Evolutionary conservation across 2,113 vertebrate species (phyloP).

Genomic region (Smithornis capensis): DNA sequence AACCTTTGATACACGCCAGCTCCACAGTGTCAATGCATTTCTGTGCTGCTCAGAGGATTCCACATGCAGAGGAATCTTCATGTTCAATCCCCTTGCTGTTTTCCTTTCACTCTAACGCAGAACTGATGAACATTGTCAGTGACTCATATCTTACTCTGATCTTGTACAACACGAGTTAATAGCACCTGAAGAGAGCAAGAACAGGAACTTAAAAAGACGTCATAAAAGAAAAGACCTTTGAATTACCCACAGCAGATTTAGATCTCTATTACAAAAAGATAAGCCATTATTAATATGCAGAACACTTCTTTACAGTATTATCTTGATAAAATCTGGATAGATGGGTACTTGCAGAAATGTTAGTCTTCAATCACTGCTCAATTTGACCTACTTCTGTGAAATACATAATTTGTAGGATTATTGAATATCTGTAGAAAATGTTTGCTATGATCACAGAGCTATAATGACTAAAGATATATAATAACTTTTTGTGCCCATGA

Average conservation of each 20-base stretch:
- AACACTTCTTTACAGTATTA: slow-evolving; percentile 9
- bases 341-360: slow-evolving; percentile 9
- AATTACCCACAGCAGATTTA: not conserved
- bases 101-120: not conserved
- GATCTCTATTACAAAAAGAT: slow-evolving; percentile 14
- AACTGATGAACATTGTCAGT: not conserved
- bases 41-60: not conserved
- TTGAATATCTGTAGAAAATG: slow-evolving; percentile 31
- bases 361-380: slow-evolving; percentile 48
- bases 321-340: slow-evolving; percentile 38
- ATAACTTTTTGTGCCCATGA: not conserved
- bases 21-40: not conserved
- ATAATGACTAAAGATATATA: not conserved
- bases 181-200: not conserved
- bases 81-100: not conserved
- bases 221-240: not conserved
- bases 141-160: not conserved
- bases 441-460: not conserved
- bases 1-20: not conserved
- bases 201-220: not conserved
- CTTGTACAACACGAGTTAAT: not conserved
- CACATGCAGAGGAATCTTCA: not conserved
- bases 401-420: slow-evolving; percentile 17
- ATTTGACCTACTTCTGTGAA: slow-evolving; percentile 36
- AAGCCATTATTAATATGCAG: slow-evolving; percentile 17